Evolutionary conservation across 2,797 vertebrate genomes (phyloP), one percentile per base, ranked within the genome.

Genomic region (Peromyscus melanophrys): DNA sequence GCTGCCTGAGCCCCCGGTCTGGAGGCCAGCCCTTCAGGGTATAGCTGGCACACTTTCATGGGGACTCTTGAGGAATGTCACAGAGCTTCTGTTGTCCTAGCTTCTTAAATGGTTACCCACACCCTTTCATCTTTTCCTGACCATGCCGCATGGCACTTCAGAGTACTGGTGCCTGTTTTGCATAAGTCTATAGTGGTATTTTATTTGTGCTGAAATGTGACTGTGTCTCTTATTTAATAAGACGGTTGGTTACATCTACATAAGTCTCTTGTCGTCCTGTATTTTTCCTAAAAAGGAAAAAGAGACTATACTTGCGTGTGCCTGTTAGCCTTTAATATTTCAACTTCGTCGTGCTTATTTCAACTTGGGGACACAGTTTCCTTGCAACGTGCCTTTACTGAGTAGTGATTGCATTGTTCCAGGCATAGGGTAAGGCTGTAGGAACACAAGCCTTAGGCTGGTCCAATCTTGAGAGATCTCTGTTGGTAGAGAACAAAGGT

Each of bases 41-140:
- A 40, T 13, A 23, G 31, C 57, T 59, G 95, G 71, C 95, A 87
- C 27, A 76, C 69, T 95, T 95, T 59, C 46, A 46, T 92, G 86
- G 89, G 85, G 90, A 91, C 80, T 61, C 87, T 71, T 59, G 23
- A 31, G 77, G 90, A 57, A 71, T 9, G 6, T 95, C 69, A 8
- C 19, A 0, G 40, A 40, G n/a, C 81, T 83, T 65, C 82, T 80
- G 31, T 37, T 80, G 40, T 46, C 52, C 90, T 52, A 4, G 84
- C 61, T 92, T 34, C 85, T 94, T 55, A 52, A n/a, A 16, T 43
- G 83, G 27, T 27, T 57, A 37, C 1, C 4, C 34, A 59, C 8
- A 80, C 31, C 69, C 80, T 89, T 92, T 95, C 43, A 63, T 94
- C 65, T 92, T 80, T 88, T 86, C 52, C 91, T 52, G 59, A 27